Percentiles rank a stretch among this genome's conserved stretches.
phyloP scores from a whole-genome alignment of 1,140 invertebrate genomes.

The Hyposmocoma kahamanoa region DNA sequence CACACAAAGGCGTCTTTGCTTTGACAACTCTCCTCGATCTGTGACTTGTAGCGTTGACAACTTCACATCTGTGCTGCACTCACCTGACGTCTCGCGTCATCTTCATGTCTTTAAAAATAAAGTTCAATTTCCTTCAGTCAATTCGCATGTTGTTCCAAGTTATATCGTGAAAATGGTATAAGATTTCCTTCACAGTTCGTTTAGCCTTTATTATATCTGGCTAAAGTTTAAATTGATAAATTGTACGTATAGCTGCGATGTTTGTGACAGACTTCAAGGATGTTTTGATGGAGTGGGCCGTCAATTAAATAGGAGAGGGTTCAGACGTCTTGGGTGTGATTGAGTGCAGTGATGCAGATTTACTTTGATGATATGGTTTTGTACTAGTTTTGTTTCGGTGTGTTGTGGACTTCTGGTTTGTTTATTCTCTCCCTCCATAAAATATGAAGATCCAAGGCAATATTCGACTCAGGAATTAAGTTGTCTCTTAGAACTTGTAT shows the following conservation, averaged over 20 bases:
- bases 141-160: slow-evolving; percentile 4
- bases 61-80: slow-evolving; percentile 20
- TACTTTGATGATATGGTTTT: slow-evolving; percentile 22
- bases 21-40: slow-evolving; percentile 40
- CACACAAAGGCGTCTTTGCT: slow-evolving; percentile 36
- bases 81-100: slow-evolving; percentile 10
- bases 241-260: slow-evolving; percentile 10
- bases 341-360: slow-evolving; percentile 65
- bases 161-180: slow-evolving; percentile 4
- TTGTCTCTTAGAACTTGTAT: too few species aligned
- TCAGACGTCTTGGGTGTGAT: slow-evolving; percentile 53
- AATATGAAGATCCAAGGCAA: too few species aligned
- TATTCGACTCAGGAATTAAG: too few species aligned
- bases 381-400: background rate
- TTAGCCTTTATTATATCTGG: slow-evolving; percentile 12
- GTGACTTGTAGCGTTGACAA: slow-evolving; percentile 49
- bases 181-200: slow-evolving; percentile 6
- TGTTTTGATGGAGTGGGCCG: slow-evolving; percentile 65
- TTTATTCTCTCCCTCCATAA: too few species aligned
- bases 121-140: slow-evolving; percentile 2
- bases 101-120: slow-evolving; percentile 14
- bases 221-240: slow-evolving; percentile 21
- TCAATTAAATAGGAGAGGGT: slow-evolving; percentile 64
- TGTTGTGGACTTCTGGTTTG: too few species aligned
- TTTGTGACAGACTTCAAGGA: slow-evolving; percentile 37